Percentiles rank a stretch among this genome's conserved stretches.
Conservation (phyloP, 2,888 invertebrate species). For the Salpingus planirostris region DNA sequence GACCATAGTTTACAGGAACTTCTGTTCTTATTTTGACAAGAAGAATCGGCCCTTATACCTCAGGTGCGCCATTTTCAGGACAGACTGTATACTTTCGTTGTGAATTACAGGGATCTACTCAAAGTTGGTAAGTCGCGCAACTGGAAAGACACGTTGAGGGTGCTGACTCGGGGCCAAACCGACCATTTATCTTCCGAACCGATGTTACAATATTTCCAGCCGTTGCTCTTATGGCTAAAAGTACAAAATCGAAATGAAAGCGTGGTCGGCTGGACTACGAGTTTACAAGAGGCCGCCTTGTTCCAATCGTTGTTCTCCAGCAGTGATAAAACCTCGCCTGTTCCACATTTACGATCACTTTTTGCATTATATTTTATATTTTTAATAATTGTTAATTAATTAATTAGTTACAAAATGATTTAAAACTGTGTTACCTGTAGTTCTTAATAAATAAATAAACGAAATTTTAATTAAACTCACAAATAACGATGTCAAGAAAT, state of each 20-base stretch:
- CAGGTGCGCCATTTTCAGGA: too few species aligned
- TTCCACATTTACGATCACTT: too few species aligned
- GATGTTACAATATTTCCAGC: constrained; percentile 73
- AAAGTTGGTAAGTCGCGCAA: constrained; percentile 58
- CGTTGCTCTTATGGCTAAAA: constrained; percentile 67
- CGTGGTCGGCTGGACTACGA: constrained; percentile 67
- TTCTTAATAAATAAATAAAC: constrained; percentile 3
- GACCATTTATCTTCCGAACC: constrained; percentile 68
- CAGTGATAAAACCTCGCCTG: background rate
- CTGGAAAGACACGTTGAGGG: constrained; percentile 63
- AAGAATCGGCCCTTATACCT: too few species aligned
- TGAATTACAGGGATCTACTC: constrained; percentile 63
- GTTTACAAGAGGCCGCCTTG: constrained; percentile 55
- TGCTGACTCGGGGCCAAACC: constrained; percentile 59
- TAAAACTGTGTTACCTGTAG: constrained; percentile 4
- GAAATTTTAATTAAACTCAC: constrained; percentile 2
- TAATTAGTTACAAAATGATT: constrained; percentile 1
- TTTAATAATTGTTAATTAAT: constrained; percentile 2
- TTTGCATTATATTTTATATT: too few species aligned
- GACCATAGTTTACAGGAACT: too few species aligned
- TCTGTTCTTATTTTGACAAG: too few species aligned
- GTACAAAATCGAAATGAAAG: constrained; percentile 64
- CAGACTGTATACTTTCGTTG: too few species aligned
- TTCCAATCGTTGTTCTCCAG: constrained; percentile 38
- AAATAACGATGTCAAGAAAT: too few species aligned